Evolutionary conservation across 1,140 invertebrate genomes (phyloP).

Genomic region (Caligus rogercresseyi): DNA sequence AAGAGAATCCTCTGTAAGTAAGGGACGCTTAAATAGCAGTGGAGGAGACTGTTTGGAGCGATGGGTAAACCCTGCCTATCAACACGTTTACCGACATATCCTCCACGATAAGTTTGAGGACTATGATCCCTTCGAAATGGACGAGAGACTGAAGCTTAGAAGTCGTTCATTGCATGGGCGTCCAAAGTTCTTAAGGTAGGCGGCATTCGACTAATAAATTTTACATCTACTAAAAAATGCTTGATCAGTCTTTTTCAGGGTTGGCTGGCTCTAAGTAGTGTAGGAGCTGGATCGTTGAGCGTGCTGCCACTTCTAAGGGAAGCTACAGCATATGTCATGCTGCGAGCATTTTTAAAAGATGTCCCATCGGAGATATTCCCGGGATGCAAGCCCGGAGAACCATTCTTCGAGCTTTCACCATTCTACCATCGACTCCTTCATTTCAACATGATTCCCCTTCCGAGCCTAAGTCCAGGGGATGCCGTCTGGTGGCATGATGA

Average conservation of each 20-base stretch:
- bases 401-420: constrained; percentile 1
- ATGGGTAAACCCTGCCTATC: constrained; percentile 6
- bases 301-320: constrained; percentile 12
- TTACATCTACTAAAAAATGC: neutral
- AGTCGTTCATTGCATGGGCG: constrained; percentile 4
- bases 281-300: neutral
- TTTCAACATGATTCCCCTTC: neutral
- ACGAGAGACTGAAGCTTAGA: neutral
- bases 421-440: neutral
- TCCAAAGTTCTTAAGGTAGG: neutral
- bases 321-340: constrained; percentile 1
- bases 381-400: constrained; percentile 6
- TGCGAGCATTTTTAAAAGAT: constrained; percentile 13
- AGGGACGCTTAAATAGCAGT: neutral
- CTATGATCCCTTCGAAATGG: constrained; percentile 12
- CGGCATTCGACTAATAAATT: neutral
- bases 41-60: constrained; percentile 6
- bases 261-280: neutral
- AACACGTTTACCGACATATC: neutral
- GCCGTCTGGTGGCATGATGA: constrained; percentile 14
- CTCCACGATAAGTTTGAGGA: neutral
- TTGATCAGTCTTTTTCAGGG: constrained; percentile 11
- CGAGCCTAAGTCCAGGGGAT: neutral
- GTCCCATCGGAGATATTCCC: constrained; percentile 1
- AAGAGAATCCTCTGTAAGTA: neutral